These are phyloP conservation scores for Gallinago nigripennis DNA, from an alignment of 2,797 vertebrate genomes.

Conservation along the genomic window DNA sequence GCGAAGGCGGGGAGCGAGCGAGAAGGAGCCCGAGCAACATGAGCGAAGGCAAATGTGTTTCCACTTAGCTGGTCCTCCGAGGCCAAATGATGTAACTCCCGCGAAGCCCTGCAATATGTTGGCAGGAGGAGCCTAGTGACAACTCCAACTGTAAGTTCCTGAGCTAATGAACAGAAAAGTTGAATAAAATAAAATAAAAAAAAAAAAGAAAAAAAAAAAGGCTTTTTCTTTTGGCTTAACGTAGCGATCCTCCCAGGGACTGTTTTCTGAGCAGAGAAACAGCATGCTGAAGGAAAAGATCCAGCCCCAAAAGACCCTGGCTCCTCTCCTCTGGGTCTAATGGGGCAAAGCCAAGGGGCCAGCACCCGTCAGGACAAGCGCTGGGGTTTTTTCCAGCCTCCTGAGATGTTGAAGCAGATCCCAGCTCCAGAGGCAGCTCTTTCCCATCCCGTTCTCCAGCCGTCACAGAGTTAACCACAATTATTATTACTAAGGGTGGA, in stretches of 20 bases:
- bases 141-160: conserved; percentile 68
- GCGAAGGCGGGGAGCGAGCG: fast-evolving
- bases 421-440: background rate
- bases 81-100: conserved; percentile 63
- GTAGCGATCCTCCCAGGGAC: background rate
- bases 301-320: background rate
- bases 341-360: background rate
- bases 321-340: background rate
- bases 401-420: background rate
- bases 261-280: background rate
- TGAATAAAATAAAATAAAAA: background rate
- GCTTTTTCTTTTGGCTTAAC: background rate
- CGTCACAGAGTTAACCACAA: conserved; percentile 61
- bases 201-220: background rate
- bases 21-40: background rate
- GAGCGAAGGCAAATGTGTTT: conserved; percentile 54
- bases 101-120: conserved; percentile 23
- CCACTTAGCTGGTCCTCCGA: conserved; percentile 49
- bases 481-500: background rate
- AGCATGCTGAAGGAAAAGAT: background rate
- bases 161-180: conserved; percentile 48
- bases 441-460: background rate
- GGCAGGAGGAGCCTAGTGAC: conserved; percentile 35
- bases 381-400: background rate
- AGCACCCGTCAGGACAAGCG: background rate